These are phyloP conservation scores for Monodelphis domestica DNA, from an alignment of 2,797 vertebrate genomes.

Conservation along the genomic window DNA sequence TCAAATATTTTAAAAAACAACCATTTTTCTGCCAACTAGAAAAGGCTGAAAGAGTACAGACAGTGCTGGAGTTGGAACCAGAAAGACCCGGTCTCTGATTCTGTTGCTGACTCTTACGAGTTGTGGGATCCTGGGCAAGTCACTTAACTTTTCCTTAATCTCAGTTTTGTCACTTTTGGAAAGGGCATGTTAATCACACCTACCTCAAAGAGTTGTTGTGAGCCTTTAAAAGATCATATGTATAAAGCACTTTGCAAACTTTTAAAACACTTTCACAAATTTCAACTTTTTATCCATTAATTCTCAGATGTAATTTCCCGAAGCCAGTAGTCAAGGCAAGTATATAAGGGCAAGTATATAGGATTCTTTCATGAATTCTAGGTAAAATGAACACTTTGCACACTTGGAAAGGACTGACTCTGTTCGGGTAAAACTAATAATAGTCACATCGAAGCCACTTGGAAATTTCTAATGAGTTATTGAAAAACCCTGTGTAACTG, in stretches of 20 bases:
- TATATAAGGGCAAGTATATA: neutral
- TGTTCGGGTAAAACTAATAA: neutral
- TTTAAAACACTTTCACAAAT: neutral
- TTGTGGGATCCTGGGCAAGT: neutral
- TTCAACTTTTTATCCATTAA: neutral
- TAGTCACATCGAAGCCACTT: neutral
- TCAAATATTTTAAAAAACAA: neutral
- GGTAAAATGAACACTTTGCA: neutral
- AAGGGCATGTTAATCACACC: neutral
- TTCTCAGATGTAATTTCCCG: conserved; percentile 18
- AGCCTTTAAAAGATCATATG: neutral
- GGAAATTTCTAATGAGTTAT: conserved; percentile 2
- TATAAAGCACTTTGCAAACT: neutral
- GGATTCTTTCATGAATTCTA: neutral
- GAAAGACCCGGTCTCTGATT: neutral
- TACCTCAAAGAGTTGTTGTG: neutral
- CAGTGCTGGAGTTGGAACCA: neutral
- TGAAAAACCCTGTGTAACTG: neutral
- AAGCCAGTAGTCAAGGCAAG: neutral
- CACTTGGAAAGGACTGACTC: neutral
- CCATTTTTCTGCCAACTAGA: neutral
- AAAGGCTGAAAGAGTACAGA: neutral
- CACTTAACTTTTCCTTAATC: neutral
- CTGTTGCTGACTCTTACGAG: neutral
- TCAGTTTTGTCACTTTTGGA: neutral